phyloP scores from a whole-genome alignment of 2,888 invertebrate genomes.

The Oegoconia quadripuncta region DNA sequence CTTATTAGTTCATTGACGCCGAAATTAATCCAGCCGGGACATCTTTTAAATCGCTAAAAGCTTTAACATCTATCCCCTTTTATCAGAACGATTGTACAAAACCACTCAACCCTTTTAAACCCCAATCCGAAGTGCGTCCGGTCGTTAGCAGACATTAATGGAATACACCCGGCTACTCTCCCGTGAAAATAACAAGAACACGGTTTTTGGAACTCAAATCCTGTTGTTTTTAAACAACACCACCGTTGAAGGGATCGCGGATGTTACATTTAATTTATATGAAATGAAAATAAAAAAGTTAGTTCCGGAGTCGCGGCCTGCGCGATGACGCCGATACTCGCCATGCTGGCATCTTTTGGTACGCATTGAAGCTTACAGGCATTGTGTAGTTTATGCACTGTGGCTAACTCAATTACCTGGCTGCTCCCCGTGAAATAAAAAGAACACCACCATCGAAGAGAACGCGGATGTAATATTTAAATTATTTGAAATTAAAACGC shows the following conservation, averaged over 20 bases:
- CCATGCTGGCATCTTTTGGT: no score
- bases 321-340: no score
- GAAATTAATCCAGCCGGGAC: conserved; percentile 52
- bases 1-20: conserved; percentile 50
- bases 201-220: conserved; percentile 50
- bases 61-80: conserved; percentile 70
- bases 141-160: conserved; percentile 78
- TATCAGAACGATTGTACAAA: conserved; percentile 75
- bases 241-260: neutral
- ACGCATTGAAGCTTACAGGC: no score
- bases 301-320: no score
- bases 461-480: no score
- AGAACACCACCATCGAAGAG: no score
- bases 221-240: conserved; percentile 36
- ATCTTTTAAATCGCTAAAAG: conserved; percentile 74
- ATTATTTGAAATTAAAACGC: no score
- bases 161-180: conserved; percentile 67
- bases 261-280: no score
- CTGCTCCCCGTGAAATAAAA: no score
- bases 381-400: no score
- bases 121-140: conserved; percentile 75
- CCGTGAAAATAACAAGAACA: conserved; percentile 72
- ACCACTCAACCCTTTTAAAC: conserved; percentile 78
- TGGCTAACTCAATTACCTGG: no score
- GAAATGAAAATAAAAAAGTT: no score